These are phyloP conservation scores for Pyralis farinalis DNA, from an alignment of 2,888 invertebrate genomes.

Conservation along the genomic window DNA sequence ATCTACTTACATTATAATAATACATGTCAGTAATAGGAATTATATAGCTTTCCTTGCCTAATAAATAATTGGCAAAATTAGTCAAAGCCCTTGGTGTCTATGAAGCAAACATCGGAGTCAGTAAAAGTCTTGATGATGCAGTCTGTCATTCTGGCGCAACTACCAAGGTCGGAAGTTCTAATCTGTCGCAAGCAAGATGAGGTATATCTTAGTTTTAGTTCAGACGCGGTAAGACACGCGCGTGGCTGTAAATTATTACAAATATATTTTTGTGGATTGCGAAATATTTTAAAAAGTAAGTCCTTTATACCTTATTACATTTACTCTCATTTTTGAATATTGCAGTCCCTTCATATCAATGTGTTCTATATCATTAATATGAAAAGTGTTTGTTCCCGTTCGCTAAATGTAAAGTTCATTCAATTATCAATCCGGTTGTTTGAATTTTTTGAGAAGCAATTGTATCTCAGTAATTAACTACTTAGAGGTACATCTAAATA, in stretches of 20 bases:
- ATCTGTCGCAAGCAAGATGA: slow-evolving; percentile 7
- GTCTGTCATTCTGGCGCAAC: slow-evolving; percentile 2
- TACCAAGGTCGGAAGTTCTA: slow-evolving; percentile 1
- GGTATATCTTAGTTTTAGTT: neutral
- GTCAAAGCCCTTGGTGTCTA: neutral
- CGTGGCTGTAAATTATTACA: neutral
- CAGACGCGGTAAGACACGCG: neutral
- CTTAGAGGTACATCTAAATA: too few species aligned
- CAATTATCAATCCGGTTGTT: too few species aligned
- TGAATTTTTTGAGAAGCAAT: too few species aligned
- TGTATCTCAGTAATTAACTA: too few species aligned
- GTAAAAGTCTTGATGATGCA: slow-evolving; percentile 1
- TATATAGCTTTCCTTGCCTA: neutral
- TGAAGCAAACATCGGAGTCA: neutral
- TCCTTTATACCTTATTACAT: too few species aligned
- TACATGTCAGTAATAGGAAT: too few species aligned
- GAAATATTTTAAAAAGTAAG: neutral
- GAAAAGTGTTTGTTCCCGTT: too few species aligned
- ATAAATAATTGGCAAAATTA: neutral
- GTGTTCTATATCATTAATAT: too few species aligned
- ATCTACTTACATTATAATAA: too few species aligned
- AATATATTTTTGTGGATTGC: neutral
- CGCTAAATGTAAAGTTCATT: too few species aligned
- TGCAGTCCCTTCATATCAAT: too few species aligned
- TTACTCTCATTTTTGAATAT: too few species aligned